Conservation (phyloP, 2,888 invertebrate species). For the Chaitophorus viminalis region DNA sequence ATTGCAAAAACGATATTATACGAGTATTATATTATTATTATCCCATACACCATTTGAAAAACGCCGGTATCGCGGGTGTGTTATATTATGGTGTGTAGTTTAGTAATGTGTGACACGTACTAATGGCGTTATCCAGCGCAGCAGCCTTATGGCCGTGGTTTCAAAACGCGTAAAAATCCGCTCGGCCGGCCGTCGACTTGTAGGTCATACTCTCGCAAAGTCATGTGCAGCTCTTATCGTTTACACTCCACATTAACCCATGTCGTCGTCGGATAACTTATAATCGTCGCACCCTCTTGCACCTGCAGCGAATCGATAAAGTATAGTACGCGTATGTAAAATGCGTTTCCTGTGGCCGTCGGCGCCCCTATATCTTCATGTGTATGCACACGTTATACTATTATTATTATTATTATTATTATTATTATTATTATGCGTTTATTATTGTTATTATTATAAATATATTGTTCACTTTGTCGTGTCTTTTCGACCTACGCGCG, state of each 20-base stretch:
- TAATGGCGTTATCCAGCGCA: too few species aligned
- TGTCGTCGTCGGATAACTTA: neutral
- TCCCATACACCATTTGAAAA: neutral
- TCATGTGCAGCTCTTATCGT: neutral
- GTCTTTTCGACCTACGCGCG: neutral
- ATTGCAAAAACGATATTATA: neutral
- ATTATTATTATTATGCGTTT: neutral
- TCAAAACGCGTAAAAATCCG: neutral
- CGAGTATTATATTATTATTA: too few species aligned
- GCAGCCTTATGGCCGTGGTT: too few species aligned
- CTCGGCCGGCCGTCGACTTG: neutral
- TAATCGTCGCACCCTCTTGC: neutral
- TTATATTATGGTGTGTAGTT: neutral
- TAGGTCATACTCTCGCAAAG: neutral
- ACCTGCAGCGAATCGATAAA: conserved; percentile 7
- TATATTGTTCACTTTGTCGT: neutral
- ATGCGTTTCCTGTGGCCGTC: neutral
- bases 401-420: too few species aligned
- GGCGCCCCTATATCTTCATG: neutral
- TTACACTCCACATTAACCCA: neutral
- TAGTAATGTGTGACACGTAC: too few species aligned
- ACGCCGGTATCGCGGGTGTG: neutral
- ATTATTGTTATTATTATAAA: neutral
- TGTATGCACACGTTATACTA: too few species aligned
- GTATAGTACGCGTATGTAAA: neutral